Evolutionary conservation across 2,888 invertebrate genomes (phyloP).

Genomic region (Nomada flava): DNA sequence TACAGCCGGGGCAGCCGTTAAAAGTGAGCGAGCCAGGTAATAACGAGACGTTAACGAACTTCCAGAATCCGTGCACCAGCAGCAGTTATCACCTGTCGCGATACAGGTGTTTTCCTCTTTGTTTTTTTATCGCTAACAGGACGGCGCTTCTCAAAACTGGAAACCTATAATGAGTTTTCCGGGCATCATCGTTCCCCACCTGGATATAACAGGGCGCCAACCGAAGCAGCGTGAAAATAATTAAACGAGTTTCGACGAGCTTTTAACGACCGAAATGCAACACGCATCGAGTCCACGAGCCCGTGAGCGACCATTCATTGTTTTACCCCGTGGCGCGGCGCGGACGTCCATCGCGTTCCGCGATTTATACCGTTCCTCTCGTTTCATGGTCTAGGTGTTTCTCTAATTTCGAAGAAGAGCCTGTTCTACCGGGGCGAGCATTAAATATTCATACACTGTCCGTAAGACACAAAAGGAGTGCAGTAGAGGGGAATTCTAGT

Average conservation of each 20-base stretch:
- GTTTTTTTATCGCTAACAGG: slow-evolving; percentile 65
- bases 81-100: slow-evolving; percentile 54
- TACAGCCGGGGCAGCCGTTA: slow-evolving; percentile 30
- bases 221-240: slow-evolving; percentile 65
- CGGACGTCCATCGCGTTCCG: slow-evolving; percentile 19
- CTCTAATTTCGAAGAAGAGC: slow-evolving; percentile 34
- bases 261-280: slow-evolving; percentile 67
- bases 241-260: slow-evolving; percentile 71
- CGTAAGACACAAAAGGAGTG: slow-evolving; percentile 16
- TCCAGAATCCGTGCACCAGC: slow-evolving; percentile 3
- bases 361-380: slow-evolving; percentile 31
- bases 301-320: slow-evolving; percentile 46
- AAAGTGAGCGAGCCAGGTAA: slow-evolving; percentile 50
- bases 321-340: slow-evolving; percentile 11
- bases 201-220: slow-evolving; percentile 63
- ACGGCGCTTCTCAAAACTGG: slow-evolving; percentile 63
- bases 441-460: slow-evolving; percentile 30
- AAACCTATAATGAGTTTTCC: slow-evolving; percentile 67
- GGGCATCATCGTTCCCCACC: slow-evolving; percentile 35
- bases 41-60: slow-evolving; percentile 64
- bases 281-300: slow-evolving; percentile 33
- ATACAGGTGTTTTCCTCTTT: slow-evolving; percentile 28
- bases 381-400: slow-evolving; percentile 28
- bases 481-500: neutral
- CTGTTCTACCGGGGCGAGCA: neutral